Base-by-base conservation (phyloP, 2,797 vertebrate species). In the Gallinago stenura region DNA sequence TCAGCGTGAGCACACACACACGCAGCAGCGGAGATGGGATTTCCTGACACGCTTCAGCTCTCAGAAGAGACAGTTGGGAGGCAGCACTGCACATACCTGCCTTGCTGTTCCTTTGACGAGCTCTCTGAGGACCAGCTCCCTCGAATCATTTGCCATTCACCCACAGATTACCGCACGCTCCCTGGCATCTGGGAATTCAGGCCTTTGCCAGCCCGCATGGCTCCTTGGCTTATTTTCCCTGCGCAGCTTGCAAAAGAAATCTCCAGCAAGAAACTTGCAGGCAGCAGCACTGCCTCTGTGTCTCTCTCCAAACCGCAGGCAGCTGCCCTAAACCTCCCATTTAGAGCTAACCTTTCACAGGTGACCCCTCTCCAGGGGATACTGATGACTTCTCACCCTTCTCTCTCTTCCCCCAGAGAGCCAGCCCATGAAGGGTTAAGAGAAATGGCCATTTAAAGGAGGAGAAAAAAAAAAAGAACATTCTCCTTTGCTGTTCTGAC, bases 251-350 rank as follows among this genome's bases (percentile, higher is more conserved):
- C 92, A 91, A 61, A 92, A 80, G 92, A 94, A 93, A 91, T 9
- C 94, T 92, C 91, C 92, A 96, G 95, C 92, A 93, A 46, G 45
- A 83, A 80, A 89, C 93, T 87, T 16, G 39, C 46, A 73, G 87
- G 76, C 70, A 6, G 79, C 64, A 35, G 51, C 58, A 8, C 30
- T 7, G 9, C 7, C 51, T 24, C 35, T 11, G 18, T 33, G 60
- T 8, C 16, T 68, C 51, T n/a, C 41, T 24, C 46, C 15, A 56
- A 61, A 17, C 80, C 30, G 43, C 71, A 50, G 56, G 35, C 66
- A 66, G 41, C 24, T 50, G 39, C 77, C 68, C 50, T 45, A 3
- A 46, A 14, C 1, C 30, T 18, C 30, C 37, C 17, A 0, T 28
- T 22, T 4, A 21, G 5, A 83, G 46, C 45, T 57, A 48, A 0